Percentiles rank a stretch among this genome's conserved stretches.
These are phyloP conservation scores for Epinephelus malabaricus DNA, from an alignment of 2,797 vertebrate species.

Conservation along the genomic window DNA sequence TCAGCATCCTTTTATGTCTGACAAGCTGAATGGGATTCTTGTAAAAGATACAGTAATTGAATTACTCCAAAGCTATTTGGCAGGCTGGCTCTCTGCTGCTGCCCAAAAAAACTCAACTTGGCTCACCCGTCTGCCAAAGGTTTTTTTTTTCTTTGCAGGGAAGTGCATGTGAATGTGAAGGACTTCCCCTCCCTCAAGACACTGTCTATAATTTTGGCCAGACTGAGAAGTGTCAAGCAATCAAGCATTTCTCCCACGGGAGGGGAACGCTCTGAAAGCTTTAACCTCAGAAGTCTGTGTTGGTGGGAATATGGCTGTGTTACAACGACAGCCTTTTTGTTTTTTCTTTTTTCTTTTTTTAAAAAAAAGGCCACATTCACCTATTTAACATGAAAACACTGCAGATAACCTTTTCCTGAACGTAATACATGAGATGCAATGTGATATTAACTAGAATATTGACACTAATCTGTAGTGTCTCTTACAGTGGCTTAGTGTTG, in stretches of 20 bases:
- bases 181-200: slow-evolving; percentile 50
- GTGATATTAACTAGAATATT: not conserved
- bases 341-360: too few species aligned
- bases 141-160: slow-evolving; percentile 8
- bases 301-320: slow-evolving; percentile 17
- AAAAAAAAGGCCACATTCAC: not conserved
- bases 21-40: slow-evolving; percentile 60
- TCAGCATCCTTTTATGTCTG: slow-evolving; percentile 35
- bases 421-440: not conserved
- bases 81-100: slow-evolving; percentile 41
- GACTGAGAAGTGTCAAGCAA: slow-evolving; percentile 50
- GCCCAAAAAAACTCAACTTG: slow-evolving; percentile 52
- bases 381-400: slow-evolving; percentile 4
- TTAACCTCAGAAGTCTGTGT: slow-evolving; percentile 23
- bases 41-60: slow-evolving; percentile 71
- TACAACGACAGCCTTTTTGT: not conserved
- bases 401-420: not conserved
- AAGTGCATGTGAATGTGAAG: slow-evolving; percentile 47
- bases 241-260: slow-evolving; percentile 36
- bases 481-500: not conserved
- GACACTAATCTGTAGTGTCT: not conserved
- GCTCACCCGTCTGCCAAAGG: slow-evolving; percentile 32
- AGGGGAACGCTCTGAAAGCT: slow-evolving; percentile 24
- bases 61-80: slow-evolving; percentile 71
- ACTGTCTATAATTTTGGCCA: slow-evolving; percentile 44